Evolutionary conservation across 2,797 vertebrate species (phyloP), one percentile per base, ranked within the genome.

Genomic region (Hozukius guyotensis): DNA sequence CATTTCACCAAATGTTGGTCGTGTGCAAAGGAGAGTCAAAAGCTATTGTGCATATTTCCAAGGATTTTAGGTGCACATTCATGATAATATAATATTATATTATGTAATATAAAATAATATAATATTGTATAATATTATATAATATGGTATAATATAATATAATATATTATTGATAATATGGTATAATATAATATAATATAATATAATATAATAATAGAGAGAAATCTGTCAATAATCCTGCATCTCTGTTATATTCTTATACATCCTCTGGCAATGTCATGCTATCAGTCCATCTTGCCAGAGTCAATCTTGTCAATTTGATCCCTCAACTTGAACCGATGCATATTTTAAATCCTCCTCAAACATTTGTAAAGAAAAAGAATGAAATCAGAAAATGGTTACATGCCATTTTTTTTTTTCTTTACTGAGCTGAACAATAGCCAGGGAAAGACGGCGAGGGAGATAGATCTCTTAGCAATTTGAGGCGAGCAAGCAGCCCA

Each of bases 401-500:
- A 14, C 16, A 52, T 80, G 60, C 31, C 8, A 6, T 65, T 63
- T 42, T 61, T 42, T 42, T 42, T 34, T 42, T 42, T 16, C 0
- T 27, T 62, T 10, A 22, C 57, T 61, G 36, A 65, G 34, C n/a
- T 83, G 66, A 78, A 64, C 63, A 36, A 77, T 78, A 73, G 80
- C 71, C 67, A 61, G 36, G 63, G 25, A 55, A 32, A 72, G 53
- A 16, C 18, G 2, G 13, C 13, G 5, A 46, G 32, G 24, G 77
- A 75, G 79, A 31, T 53, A 22, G 52, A 65, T 78, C 63, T 84
- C 64, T 81, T 62, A 71, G 80, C 55, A 68, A 62, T 87, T 78
- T 67, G 70, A 86, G 76, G 46, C 69, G 79, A 73, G 57, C 62
- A 38, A 72, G 83, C 25, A 60, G 84, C 84, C 90, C 75, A 72